phyloP scores from a whole-genome alignment of 2,113 vertebrate species.

The Cyanocitta stelleri region DNA sequence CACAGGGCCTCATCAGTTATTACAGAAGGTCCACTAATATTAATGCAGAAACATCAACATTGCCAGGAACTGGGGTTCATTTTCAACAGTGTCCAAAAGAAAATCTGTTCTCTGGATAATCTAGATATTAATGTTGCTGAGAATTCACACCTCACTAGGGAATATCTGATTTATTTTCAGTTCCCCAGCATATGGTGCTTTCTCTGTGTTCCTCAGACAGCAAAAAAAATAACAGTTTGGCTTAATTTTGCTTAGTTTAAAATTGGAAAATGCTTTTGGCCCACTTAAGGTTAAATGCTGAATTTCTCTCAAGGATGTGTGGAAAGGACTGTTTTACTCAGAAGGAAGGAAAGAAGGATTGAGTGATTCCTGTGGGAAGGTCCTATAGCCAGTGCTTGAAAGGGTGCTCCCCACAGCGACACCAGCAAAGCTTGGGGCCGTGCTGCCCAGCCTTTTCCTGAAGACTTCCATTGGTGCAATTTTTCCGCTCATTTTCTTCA shows the following conservation, averaged over 20 bases:
- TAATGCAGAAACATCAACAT: background rate
- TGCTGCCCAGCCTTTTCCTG: background rate
- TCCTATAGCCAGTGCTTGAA: background rate
- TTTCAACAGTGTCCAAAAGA: background rate
- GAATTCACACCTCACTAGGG: background rate
- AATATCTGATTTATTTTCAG: conserved; percentile 34
- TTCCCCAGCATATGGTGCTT: background rate
- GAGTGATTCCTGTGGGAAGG: background rate
- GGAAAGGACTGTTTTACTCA: background rate
- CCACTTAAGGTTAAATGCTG: background rate
- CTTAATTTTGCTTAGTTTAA: background rate
- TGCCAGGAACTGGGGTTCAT: background rate
- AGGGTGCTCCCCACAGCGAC: background rate
- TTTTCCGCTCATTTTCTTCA: background rate
- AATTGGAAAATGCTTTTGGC: background rate
- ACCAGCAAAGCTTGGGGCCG: background rate
- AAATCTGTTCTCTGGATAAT: background rate
- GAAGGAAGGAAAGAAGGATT: background rate
- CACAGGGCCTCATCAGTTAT: background rate
- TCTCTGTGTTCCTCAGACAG: background rate
- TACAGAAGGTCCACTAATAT: background rate
- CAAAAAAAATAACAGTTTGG: background rate
- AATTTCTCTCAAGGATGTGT: background rate
- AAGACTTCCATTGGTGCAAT: background rate
- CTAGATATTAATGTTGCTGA: conserved; percentile 1